phyloP scores from a whole-genome alignment of 2,888 invertebrate species.

The Chirona hameri region DNA sequence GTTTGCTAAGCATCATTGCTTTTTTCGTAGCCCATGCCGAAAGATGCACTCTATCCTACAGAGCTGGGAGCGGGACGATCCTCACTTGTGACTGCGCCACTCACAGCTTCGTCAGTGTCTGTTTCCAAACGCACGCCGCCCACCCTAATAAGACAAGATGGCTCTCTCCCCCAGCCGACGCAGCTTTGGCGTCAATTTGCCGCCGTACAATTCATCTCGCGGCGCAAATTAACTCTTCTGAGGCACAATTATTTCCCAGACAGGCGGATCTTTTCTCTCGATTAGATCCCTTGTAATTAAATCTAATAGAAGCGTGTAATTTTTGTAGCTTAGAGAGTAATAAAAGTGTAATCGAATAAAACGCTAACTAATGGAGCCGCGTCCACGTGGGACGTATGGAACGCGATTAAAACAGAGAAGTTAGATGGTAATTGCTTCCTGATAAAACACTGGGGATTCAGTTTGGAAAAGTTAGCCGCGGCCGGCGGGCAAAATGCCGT shows the following conservation, averaged over 20 bases:
- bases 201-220: conserved; percentile 8
- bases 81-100: too few species aligned
- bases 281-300: conserved; percentile 28
- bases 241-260: conserved; percentile 4
- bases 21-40: too few species aligned
- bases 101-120: background rate
- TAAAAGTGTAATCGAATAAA: conserved; percentile 29
- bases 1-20: too few species aligned
- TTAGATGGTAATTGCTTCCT: conserved; percentile 28
- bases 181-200: background rate
- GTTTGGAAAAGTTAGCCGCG: conserved; percentile 10
- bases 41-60: too few species aligned
- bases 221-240: conserved; percentile 24
- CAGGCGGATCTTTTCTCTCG: background rate
- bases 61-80: too few species aligned
- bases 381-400: background rate
- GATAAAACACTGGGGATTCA: conserved; percentile 27
- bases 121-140: background rate
- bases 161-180: background rate
- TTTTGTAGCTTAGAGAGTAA: conserved; percentile 27
- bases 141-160: conserved; percentile 1
- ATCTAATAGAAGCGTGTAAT: conserved; percentile 1
- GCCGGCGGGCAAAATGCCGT: conserved; percentile 2
- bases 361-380: conserved; percentile 12
- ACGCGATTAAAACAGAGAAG: conserved; percentile 25